Evolutionary conservation across 1,140 invertebrate genomes (phyloP).

Genomic region (Spodoptera litura): DNA sequence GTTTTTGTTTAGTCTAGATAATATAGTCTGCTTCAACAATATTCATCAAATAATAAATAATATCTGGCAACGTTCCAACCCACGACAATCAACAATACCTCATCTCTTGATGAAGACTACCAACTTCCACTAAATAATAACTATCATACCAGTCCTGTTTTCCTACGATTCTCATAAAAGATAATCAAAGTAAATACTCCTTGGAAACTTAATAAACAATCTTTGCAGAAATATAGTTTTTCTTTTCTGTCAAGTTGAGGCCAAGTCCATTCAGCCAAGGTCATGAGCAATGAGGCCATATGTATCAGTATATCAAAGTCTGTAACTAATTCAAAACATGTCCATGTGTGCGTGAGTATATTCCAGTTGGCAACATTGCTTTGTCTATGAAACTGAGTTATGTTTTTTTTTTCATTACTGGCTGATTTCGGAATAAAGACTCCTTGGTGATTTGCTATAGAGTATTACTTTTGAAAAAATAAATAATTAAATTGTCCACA

Average conservation of each 20-base stretch:
- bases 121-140: slow-evolving; percentile 23
- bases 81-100: slow-evolving; percentile 17
- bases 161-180: neutral
- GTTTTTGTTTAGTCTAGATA: neutral
- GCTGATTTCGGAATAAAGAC: neutral
- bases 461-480: too few relatives aligned
- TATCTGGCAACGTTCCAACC: slow-evolving; percentile 2
- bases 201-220: slow-evolving; percentile 7
- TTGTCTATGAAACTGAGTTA: neutral
- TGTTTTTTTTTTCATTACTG: neutral
- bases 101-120: slow-evolving; percentile 12
- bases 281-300: slow-evolving; percentile 12
- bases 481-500: neutral
- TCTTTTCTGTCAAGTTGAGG: neutral
- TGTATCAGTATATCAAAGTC: slow-evolving; percentile 27
- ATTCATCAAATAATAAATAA: neutral
- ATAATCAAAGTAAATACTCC: neutral
- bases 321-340: slow-evolving; percentile 29
- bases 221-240: neutral
- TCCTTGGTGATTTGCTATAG: neutral
- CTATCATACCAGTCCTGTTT: slow-evolving; percentile 6
- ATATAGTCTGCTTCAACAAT: neutral
- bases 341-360: slow-evolving; percentile 7
- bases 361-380: slow-evolving; percentile 34
- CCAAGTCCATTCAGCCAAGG: neutral